Base-by-base conservation (phyloP, 2,113 vertebrate genomes). In the Seriola rivoliana region DNA sequence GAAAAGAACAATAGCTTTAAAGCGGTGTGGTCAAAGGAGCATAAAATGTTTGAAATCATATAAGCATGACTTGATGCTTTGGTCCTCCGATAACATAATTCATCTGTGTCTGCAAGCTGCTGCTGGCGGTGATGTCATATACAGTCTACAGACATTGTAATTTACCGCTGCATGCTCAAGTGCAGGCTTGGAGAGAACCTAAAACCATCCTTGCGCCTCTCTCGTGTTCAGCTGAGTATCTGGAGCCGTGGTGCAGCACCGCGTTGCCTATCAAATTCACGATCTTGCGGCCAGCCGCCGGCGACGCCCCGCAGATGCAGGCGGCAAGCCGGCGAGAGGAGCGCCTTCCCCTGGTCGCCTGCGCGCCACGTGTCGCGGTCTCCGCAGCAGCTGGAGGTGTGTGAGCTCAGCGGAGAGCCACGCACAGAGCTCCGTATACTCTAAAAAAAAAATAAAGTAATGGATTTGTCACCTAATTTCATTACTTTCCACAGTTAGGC, bases 311-410 rank as follows among this genome's bases (percentile, higher is more conserved):
- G 90, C 93, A 85, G 92, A 91, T 93, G 87, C 82, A 88, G 93
- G 92, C 94, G 85, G 93, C 93, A 93, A 87, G 92, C 93, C 92
- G 93, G 86, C 92, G 82, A 88, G 87, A 91, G 91, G 86, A 92
- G 92, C 82, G 93, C 92, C 91, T 93, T 93, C 93, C 90, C 86
- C 92, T 68, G 91, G 92, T 91, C 93, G 93, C 84, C 91, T 90
- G 95, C 93, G 91, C 89, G 94, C 95, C 95, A 96, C 95, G 93
- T 93, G 92, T 95, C 95, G 93, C 88, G 91, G 92, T 92, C 89
- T 93, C 75, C 16, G 87, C 90, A 88, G 89, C 93, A 93, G 94
- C 94, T 95, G 92, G 93, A 95, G 87, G 88, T 90, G 92, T 87
- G 92, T 58, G 84, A 40, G 82, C 81, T 23, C 78, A 75, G 88